These are phyloP conservation scores for Plecturocebus donacophilus DNA, from an alignment of 2,113 vertebrate genomes.

Conservation along the genomic window DNA sequence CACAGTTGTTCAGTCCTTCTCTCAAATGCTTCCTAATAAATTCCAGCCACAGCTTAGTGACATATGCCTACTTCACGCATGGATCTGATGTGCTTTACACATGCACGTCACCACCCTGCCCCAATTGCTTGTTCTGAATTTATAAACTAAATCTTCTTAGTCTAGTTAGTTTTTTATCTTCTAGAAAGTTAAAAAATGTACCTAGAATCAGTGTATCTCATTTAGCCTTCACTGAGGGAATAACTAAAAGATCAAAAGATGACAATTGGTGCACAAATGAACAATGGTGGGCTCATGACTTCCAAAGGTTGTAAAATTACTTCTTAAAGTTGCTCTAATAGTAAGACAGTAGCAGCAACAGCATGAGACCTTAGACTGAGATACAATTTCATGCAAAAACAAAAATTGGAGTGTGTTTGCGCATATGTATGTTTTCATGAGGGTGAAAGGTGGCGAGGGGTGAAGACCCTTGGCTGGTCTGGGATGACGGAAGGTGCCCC, in stretches of 20 bases:
- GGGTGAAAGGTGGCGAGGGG: conserved; percentile 71
- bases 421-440: conserved; percentile 46
- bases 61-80: conserved; percentile 80
- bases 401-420: conserved; percentile 68
- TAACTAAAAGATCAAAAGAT: conserved; percentile 65
- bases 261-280: conserved; percentile 78
- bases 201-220: conserved; percentile 75
- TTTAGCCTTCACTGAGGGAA: conserved; percentile 79
- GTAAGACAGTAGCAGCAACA: conserved; percentile 85
- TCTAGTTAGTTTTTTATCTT: conserved; percentile 82
- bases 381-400: conserved; percentile 88
- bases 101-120: conserved; percentile 84
- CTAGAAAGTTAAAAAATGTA: conserved; percentile 81
- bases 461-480: conserved; percentile 78
- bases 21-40: conserved; percentile 76
- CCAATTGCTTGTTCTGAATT: conserved; percentile 71
- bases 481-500: conserved; percentile 84
- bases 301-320: conserved; percentile 80
- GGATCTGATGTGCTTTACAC: conserved; percentile 81
- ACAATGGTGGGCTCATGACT: conserved; percentile 79
- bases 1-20: conserved; percentile 80
- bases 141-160: conserved; percentile 76
- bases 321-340: conserved; percentile 83
- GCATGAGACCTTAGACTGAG: conserved; percentile 83
- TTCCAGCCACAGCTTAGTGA: conserved; percentile 81